Base-by-base conservation (phyloP, 23 tunicate species). In the Styela clava region DNA sequence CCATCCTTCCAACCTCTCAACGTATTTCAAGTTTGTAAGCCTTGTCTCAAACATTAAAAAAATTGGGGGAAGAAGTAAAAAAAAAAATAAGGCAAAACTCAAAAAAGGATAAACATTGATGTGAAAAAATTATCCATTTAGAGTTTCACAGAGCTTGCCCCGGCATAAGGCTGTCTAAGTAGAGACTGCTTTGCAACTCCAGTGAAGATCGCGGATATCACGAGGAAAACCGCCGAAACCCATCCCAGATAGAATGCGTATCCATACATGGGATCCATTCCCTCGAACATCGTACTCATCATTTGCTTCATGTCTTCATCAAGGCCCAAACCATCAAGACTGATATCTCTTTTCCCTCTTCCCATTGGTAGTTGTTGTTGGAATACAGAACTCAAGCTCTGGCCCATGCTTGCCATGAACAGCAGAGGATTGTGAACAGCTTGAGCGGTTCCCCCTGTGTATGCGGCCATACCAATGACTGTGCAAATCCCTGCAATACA, bases 201-300 rank as follows among this genome's bases (percentile, higher is more conserved):
- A 44, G 56, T 12, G 56, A 44, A 44, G 56, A 67, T 67, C 16
- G 71, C 71, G 12, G n/a, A 19, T 18, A 22, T 0, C 0, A 67
- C 16, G 31, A 67, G 16, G n/a, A 67, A 19, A 67, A 67, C 31
- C 16, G 22, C 71, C 16, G 71, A 22, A 27, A 67, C 71, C 71
- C 71, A 67, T 25, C 71, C 71, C 31, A 67, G 16, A 0, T 18
- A 25, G 71, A 67, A 67, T 16, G 71, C 30, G 2, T 27, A 27
- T 16, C 71, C 71, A 67, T 67, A 67, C 30, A 29, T 67, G 23
- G 71, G 71, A 67, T 67, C 71, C 71, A 67, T 67, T 27, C 71
- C 31, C 1, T 1, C 31, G 31, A 67, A 67, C 71, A 67, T 67
- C 23, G 71, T 67, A 18, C 16, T 22, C 71, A 67, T 1, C 30